Base-by-base conservation (phyloP, 1,140 invertebrate species). In the Chrysopa pallens region DNA sequence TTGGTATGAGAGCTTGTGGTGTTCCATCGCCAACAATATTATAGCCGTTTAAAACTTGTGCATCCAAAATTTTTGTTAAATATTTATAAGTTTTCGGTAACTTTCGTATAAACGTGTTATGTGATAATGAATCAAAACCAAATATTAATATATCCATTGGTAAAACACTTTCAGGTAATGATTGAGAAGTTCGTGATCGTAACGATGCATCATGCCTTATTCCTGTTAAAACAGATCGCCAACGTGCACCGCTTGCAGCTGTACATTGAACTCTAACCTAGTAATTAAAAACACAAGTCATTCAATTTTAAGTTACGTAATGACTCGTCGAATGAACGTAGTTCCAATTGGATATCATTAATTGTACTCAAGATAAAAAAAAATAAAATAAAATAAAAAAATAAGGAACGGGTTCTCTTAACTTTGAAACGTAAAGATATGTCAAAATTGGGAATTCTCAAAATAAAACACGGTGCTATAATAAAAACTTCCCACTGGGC, bases 11-110 rank as follows among this genome's bases (percentile, higher is more conserved):
- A 0, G 91, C 88, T 51, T 93, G 88, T 0, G 90, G 87, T 0
- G 91, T 95, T 0, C 91, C 91, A 63, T 96, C 92, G 0, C 91
- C 91, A 2, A 95, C 79, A 42, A 94, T 92, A 53, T 93, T 93
- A 50, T 52, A 73, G 45, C 85, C 83, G 54, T 87, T 66, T 1
- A 93, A 57, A 6, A 89, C 66, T 9, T 76, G 61, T 5, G 76
- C 76, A 15, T 73, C 63, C n/a, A 93, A 58, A 7, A 64, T 56
- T 9, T 86, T 63, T 0, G 66, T 78, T 27, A 95, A 62, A 55
- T 82, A 87, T 15, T 72, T 64, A 52, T 86, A 84, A 7, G 80
- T 80, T 48, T 80, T 78, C 2, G 89, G 89, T 38, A 96, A 63
- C 52, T 85, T 83, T 31, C 91, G 68, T 14, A 85, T 78, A 55